Evolutionary conservation across 2,113 vertebrate genomes (phyloP).

Genomic region (Chaenocephalus aceratus): DNA sequence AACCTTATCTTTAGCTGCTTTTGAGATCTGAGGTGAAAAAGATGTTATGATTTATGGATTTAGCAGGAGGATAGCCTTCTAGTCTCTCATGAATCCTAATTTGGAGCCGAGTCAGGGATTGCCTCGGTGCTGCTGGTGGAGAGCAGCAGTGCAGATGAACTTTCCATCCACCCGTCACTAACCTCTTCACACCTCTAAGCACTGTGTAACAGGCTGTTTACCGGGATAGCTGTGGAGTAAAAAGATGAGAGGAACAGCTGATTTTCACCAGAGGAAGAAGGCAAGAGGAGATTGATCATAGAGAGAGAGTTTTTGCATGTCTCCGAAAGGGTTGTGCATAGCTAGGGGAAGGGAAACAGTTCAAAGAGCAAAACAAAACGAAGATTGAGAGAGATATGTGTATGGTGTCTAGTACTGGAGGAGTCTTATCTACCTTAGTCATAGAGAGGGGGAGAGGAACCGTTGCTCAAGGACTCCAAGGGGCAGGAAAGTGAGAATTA

Average conservation of each 20-base stretch:
- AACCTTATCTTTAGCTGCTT: slow-evolving; percentile 66
- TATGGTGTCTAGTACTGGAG: slow-evolving; percentile 10
- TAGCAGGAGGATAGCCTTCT: slow-evolving; percentile 44
- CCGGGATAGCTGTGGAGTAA: slow-evolving; percentile 32
- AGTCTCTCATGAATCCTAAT: slow-evolving; percentile 70
- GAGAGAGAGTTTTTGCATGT: slow-evolving; percentile 59
- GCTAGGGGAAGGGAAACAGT: slow-evolving; percentile 18
- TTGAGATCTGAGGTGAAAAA: slow-evolving; percentile 51
- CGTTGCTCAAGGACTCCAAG: slow-evolving; percentile 48
- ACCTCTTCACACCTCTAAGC: slow-evolving; percentile 60
- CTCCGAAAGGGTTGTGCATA: slow-evolving; percentile 37
- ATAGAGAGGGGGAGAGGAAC: slow-evolving; percentile 24
- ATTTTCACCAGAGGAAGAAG: slow-evolving; percentile 38
- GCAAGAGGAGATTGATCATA: slow-evolving; percentile 48
- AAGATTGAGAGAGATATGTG: slow-evolving; percentile 41
- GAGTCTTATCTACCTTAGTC: slow-evolving; percentile 54
- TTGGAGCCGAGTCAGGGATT: slow-evolving; percentile 43
- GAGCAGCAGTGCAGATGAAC: slow-evolving; percentile 59
- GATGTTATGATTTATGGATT: slow-evolving; percentile 75
- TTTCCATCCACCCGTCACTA: slow-evolving; percentile 58
- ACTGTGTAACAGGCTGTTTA: slow-evolving; percentile 58
- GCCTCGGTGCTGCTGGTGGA: slow-evolving; percentile 40
- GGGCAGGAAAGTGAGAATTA: slow-evolving; percentile 57
- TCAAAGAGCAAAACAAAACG: slow-evolving; percentile 13
- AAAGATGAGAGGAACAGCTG: slow-evolving; percentile 48